These are phyloP conservation scores for Hycleus cichorii DNA, from an alignment of 1,140 invertebrate genomes.

Conservation along the genomic window DNA sequence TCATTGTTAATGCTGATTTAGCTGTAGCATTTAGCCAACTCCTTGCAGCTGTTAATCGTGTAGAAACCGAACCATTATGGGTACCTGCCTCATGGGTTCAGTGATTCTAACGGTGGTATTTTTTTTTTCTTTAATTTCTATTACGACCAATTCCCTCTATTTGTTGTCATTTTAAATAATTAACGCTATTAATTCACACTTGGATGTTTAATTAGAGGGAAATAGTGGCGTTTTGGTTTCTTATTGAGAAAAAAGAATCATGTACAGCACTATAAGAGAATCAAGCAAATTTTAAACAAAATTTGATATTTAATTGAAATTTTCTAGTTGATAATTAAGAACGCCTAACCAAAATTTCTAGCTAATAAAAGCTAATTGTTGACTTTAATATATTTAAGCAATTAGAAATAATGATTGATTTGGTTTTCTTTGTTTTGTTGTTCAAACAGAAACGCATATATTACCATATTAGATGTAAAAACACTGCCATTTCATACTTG, in stretches of 20 bases:
- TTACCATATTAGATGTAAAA: conserved; percentile 12
- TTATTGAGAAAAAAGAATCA: too few species aligned
- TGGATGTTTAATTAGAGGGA: too few species aligned
- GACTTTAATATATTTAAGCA: conserved; percentile 19
- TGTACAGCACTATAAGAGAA: too few species aligned
- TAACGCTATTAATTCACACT: too few species aligned
- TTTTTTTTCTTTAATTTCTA: conserved; percentile 7
- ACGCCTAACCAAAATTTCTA: conserved; percentile 9
- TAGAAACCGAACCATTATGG: conserved; percentile 93
- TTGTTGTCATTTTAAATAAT: too few species aligned
- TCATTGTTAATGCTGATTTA: conserved; percentile 86
- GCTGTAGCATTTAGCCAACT: conserved; percentile 82
- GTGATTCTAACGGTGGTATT: conserved; percentile 42
- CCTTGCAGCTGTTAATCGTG: conserved; percentile 67
- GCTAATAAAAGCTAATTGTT: conserved; percentile 18
- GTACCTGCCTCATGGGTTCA: conserved; percentile 92
- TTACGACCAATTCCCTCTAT: too few species aligned
- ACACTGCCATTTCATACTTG: conserved; percentile 21
- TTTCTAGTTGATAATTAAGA: conserved; percentile 14
- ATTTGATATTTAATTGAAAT: neutral
- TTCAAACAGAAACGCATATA: neutral
- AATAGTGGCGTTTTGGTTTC: too few species aligned
- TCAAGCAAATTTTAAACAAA: too few species aligned
- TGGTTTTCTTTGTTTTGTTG: conserved; percentile 8
- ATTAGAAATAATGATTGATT: conserved; percentile 18